A percentile compares a stretch with the other conserved stretches of the same genome.
These are phyloP conservation scores for Dysidea cf. avara DNA, from an alignment of 37 sponge, comb jelly and placozoan species.

Conservation along the genomic window DNA sequence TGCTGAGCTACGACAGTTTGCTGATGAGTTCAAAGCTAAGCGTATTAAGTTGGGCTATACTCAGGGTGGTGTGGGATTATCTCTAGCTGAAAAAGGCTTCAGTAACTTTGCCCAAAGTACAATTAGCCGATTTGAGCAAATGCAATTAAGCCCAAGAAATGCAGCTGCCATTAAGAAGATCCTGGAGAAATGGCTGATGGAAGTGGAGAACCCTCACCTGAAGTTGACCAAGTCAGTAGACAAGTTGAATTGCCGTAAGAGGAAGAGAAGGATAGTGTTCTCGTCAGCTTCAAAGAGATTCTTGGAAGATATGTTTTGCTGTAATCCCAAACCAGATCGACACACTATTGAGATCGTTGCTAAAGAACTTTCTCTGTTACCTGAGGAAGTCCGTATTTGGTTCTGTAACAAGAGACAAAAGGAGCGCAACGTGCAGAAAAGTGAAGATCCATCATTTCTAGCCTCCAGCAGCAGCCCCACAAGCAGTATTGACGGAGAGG, in stretches of 20 bases:
- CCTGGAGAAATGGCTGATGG: conserved; percentile 65
- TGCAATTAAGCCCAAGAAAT: conserved; percentile 81
- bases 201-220: conserved; percentile 51
- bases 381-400: conserved; percentile 91
- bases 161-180: conserved; percentile 77
- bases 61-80: conserved; percentile 78
- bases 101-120: conserved; percentile 90
- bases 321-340: conserved; percentile 74
- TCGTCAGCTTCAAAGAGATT: conserved; percentile 51
- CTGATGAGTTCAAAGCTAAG: conserved; percentile 71
- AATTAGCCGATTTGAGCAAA: conserved; percentile 83
- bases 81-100: conserved; percentile 75
- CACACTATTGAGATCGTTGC: conserved; percentile 64
- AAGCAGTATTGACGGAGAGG: too few species aligned
- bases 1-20: conserved; percentile 70
- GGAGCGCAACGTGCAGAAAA: conserved; percentile 21
- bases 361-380: conserved; percentile 69
- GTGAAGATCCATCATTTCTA: not conserved
- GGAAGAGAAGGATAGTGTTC: conserved; percentile 87
- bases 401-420: conserved; percentile 94
- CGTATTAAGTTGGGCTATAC: conserved; percentile 79
- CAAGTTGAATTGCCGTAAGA: conserved; percentile 42
- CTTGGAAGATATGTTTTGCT: conserved; percentile 62
- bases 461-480: not conserved
- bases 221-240: not conserved